Evolutionary conservation across 2,113 vertebrate genomes (phyloP), one percentile per base, ranked within the genome.

Genomic region (Nibea coibor): DNA sequence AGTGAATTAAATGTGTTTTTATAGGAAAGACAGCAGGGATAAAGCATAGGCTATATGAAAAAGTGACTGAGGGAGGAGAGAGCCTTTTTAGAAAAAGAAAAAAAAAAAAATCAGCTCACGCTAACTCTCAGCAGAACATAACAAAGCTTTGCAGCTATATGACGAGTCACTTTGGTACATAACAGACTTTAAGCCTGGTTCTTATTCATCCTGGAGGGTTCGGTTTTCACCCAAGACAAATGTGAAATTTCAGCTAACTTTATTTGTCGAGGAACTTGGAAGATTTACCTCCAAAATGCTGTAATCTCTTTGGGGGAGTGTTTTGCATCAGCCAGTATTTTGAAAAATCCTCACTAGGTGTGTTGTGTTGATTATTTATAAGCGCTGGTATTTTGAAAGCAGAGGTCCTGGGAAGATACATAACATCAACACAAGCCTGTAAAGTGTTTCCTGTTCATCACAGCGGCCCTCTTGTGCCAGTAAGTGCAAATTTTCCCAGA

Each of bases 1-100:
- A 78, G 69, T 58, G 8, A 81, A 84, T 79, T 77, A 80, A 63
- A 75, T 35, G 47, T 70, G 48, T 70, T 82, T 87, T 73, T 76
- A 69, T 53, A 75, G 57, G 22, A 57, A 65, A 62, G 61, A 83
- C 75, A 65, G 59, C 59, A 48, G 48, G 50, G 54, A 64, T 71
- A 64, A 76, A 77, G 48, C 65, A 65, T 50, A 58, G 35, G 35
- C 51, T 59, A 28, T 45, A 57, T 80, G 35, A 64, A 76, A 70
- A 78, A 69, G 45, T 39, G 12, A 68, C 14, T 45, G 35, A 42
- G 22, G 28, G 39, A 63, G n/a, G 4, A 69, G 4, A 58, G 35
- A 62, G 70, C 56, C 26, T 42, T 24, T 53, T 20, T 35, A 35
- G 35, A 35, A 35, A 35, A n/a, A n/a, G n/a, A n/a, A 35, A 9